phyloP scores from a whole-genome alignment of 2,797 vertebrate species.

The Eospalax fontanierii region DNA sequence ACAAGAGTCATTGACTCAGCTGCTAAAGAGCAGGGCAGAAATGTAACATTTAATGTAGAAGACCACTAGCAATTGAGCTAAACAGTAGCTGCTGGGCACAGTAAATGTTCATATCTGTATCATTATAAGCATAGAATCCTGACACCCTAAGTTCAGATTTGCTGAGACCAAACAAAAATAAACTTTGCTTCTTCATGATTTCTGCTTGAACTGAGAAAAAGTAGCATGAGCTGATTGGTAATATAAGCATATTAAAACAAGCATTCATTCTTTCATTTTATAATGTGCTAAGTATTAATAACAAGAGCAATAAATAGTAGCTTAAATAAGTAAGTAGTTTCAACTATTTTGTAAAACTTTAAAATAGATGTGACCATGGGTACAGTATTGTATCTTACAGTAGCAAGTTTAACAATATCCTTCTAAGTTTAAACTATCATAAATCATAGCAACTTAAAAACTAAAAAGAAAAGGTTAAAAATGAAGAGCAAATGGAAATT shows the following conservation, averaged over 20 bases:
- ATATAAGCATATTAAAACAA: background rate
- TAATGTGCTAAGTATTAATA: background rate
- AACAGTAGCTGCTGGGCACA: fast-evolving
- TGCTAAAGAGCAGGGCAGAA: background rate
- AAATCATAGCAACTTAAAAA: background rate
- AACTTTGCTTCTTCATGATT: background rate
- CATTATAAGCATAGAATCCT: background rate
- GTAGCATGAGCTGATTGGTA: background rate
- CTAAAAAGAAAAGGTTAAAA: background rate
- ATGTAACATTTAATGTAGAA: background rate
- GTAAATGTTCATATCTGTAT: background rate
- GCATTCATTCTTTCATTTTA: background rate
- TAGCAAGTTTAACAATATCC: background rate
- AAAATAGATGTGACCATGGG: background rate
- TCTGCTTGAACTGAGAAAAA: background rate
- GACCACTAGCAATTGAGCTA: background rate
- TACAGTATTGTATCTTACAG: background rate
- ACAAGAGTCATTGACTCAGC: background rate
- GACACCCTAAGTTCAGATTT: background rate
- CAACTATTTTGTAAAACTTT: background rate
- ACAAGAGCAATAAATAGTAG: background rate
- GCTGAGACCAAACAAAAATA: background rate
- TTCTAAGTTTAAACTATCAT: background rate
- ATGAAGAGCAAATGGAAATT: background rate
- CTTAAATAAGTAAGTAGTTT: background rate